Evolutionary conservation across 2,113 vertebrate genomes (phyloP).

Genomic region (Poecile atricapillus): DNA sequence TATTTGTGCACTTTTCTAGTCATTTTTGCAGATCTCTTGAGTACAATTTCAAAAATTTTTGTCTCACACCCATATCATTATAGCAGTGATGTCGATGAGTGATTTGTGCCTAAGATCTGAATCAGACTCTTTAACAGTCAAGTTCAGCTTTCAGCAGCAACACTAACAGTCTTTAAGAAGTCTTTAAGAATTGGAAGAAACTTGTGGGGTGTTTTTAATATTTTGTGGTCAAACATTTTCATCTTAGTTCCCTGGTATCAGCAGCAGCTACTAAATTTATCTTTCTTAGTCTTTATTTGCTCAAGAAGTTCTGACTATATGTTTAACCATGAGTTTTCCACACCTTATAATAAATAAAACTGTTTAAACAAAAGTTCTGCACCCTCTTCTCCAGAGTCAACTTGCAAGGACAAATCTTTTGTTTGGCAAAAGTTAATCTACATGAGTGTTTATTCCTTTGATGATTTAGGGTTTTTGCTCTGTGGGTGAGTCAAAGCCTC

Average conservation of each 20-base stretch:
- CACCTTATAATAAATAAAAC: neutral
- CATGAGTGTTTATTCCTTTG: neutral
- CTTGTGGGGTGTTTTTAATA: rapidly evolving
- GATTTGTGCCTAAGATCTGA: neutral
- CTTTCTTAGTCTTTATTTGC: neutral
- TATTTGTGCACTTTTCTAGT: neutral
- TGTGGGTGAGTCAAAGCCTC: neutral
- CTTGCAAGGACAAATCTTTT: neutral
- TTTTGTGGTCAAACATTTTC: neutral
- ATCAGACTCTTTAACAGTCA: neutral
- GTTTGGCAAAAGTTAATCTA: neutral
- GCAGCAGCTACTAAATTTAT: neutral
- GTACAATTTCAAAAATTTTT: neutral
- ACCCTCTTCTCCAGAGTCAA: neutral
- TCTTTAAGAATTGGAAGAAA: neutral
- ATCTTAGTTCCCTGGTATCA: neutral
- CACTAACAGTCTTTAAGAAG: neutral
- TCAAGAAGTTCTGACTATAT: neutral
- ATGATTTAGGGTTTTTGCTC: neutral
- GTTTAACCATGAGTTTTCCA: neutral
- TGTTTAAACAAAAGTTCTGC: neutral
- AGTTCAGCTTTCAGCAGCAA: neutral
- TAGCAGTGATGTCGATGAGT: neutral
- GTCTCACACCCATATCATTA: neutral
- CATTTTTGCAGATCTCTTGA: neutral